These are phyloP conservation scores for Rhinoptilus africanus DNA, from an alignment of 2,113 vertebrate species.

Conservation along the genomic window DNA sequence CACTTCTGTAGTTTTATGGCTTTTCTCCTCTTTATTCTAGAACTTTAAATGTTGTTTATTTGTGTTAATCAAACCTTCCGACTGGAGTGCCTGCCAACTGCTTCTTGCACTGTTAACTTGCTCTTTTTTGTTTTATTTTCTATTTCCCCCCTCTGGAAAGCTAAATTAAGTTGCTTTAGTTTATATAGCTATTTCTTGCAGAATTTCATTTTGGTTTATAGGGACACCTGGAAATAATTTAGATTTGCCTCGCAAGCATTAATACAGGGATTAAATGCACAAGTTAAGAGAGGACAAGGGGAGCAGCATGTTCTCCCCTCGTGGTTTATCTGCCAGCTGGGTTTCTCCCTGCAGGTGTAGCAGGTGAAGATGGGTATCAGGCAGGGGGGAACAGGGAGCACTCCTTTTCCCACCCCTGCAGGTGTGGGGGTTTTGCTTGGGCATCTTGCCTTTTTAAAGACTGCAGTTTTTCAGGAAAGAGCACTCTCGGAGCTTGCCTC, in stretches of 20 bases:
- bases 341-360: background rate
- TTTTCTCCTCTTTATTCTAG: background rate
- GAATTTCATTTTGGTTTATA: background rate
- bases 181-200: conserved; percentile 48
- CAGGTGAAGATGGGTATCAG: background rate
- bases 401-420: background rate
- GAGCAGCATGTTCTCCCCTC: background rate
- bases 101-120: background rate
- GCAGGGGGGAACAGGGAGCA: background rate
- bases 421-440: background rate
- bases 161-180: conserved; percentile 20
- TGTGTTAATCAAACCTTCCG: background rate
- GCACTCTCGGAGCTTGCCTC: background rate
- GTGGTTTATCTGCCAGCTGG: background rate
- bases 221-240: conserved; percentile 20
- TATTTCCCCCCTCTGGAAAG: background rate
- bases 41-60: background rate
- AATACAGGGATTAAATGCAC: background rate
- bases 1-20: background rate
- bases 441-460: background rate
- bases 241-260: background rate
- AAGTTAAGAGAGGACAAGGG: background rate
- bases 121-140: background rate
- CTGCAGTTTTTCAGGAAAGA: background rate
- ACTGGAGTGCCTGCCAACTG: background rate